These are phyloP conservation scores for Grus americana DNA, from an alignment of 2,113 vertebrate genomes.

Conservation along the genomic window DNA sequence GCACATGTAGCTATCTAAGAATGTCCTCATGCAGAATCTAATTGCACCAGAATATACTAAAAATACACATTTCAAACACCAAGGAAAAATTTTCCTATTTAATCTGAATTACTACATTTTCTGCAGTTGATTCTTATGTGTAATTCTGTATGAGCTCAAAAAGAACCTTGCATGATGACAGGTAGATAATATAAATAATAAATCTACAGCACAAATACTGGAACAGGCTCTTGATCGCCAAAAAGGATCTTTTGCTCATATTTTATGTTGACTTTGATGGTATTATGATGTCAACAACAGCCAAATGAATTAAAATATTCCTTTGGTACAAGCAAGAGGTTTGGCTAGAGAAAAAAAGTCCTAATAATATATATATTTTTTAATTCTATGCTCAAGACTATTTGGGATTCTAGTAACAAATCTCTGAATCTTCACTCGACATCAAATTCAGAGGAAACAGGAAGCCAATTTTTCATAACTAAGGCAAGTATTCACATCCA, in stretches of 20 bases:
- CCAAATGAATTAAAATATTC: slow-evolving; percentile 59
- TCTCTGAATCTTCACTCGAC: slow-evolving; percentile 16
- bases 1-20: not conserved
- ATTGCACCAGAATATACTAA: not conserved
- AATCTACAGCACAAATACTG: not conserved
- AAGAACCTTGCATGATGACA: not conserved
- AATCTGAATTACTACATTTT: not conserved
- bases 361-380: not conserved
- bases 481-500: slow-evolving; percentile 58
- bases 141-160: not conserved
- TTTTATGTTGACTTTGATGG: slow-evolving; percentile 19
- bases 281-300: slow-evolving; percentile 33
- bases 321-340: slow-evolving; percentile 9
- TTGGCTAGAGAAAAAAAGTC: slow-evolving; percentile 39
- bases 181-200: not conserved
- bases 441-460: slow-evolving; percentile 52
- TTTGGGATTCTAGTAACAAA: slow-evolving; percentile 63
- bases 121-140: not conserved
- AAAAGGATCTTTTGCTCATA: not conserved
- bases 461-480: slow-evolving; percentile 63
- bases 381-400: slow-evolving; percentile 36
- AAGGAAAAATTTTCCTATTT: not conserved
- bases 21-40: not conserved
- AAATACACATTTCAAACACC: not conserved
- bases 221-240: not conserved